These are phyloP conservation scores for Willowsia nigromaculata DNA, from an alignment of 2,888 invertebrate species.

Conservation along the genomic window DNA sequence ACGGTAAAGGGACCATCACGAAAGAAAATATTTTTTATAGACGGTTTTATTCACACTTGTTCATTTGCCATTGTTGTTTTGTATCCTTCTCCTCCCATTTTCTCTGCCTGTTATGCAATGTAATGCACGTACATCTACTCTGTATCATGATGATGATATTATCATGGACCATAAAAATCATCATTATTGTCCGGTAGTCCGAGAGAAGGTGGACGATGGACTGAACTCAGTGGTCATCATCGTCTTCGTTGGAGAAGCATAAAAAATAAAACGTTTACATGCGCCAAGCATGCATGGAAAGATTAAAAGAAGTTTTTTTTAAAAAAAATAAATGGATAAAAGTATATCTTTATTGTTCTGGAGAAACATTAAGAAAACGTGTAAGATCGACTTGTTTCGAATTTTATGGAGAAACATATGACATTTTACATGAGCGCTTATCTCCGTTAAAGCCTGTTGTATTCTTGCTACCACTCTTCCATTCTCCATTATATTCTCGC, in stretches of 20 bases:
- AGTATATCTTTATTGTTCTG: background rate
- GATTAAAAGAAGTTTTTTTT: background rate
- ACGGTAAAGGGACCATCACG: slow-evolving; percentile 1
- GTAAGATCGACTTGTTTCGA: background rate
- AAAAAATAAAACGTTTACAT: slow-evolving; percentile 5
- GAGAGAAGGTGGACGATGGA: background rate
- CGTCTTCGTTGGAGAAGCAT: background rate
- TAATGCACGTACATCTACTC: slow-evolving; percentile 14
- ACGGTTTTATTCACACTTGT: slow-evolving; percentile 40
- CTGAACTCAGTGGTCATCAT: background rate
- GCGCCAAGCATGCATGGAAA: slow-evolving; percentile 22
- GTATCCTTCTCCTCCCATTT: background rate
- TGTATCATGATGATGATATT: no score
- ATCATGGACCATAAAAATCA: slow-evolving; percentile 19
- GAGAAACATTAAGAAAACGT: background rate
- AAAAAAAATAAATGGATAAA: background rate
- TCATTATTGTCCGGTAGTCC: slow-evolving; percentile 21
- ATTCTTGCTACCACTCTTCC: background rate
- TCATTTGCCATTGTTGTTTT: slow-evolving; percentile 8
- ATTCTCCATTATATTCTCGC: background rate
- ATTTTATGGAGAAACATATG: background rate
- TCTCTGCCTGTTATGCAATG: background rate
- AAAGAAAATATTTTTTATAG: background rate
- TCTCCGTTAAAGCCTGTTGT: slow-evolving; percentile 21
- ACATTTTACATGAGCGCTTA: background rate